Base-by-base conservation (phyloP, 2,797 vertebrate species). In the Apogon talboti region DNA sequence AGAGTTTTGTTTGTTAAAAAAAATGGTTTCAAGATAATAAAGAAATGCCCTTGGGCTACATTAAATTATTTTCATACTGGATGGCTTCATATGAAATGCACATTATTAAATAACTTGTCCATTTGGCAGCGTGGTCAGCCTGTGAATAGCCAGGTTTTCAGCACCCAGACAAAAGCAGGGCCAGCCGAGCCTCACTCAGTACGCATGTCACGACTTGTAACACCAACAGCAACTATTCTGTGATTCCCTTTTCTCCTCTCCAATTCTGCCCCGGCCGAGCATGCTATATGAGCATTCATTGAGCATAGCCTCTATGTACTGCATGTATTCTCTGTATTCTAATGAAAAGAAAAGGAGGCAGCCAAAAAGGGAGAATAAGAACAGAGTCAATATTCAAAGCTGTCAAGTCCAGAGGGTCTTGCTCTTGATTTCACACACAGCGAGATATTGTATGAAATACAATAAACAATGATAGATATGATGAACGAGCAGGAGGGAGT, bases 211-310 rank as follows among this genome's bases (percentile, higher is more conserved):
- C 76, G 81, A 74, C 63, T 59, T 0, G 8, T 12, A 45, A 61
- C 73, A 19, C 64, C 78, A 52, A 68, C 72, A 67, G 78, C 66
- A 71, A 54, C 79, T 78, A 72, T 83, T 86, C 75, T 81, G 49
- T 42, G 60, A 78, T 76, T 80, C 74, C 64, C 56, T 66, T 81
- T 64, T 59, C 66, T 72, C 46, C 60, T 53, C 67, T 76, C 62
- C 70, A 66, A 38, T 66, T 53, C 64, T 61, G 66, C 71, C 74
- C 60, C 10, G 16, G 51, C 62, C 37, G 7, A 54, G 47, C 71
- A 18, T 1, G 43, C 61, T 48, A 19, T 48, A 16, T 40, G 18
- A 66, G 79, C 51, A 44, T 78, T 76, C 65, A 16, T 47, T 14
- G 74, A 76, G 67, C 37, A 11, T 41, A 0, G 66, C 58, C 57